Evolutionary conservation across 2,888 invertebrate genomes (phyloP).

Genomic region (Lasioglossum marginatum): DNA sequence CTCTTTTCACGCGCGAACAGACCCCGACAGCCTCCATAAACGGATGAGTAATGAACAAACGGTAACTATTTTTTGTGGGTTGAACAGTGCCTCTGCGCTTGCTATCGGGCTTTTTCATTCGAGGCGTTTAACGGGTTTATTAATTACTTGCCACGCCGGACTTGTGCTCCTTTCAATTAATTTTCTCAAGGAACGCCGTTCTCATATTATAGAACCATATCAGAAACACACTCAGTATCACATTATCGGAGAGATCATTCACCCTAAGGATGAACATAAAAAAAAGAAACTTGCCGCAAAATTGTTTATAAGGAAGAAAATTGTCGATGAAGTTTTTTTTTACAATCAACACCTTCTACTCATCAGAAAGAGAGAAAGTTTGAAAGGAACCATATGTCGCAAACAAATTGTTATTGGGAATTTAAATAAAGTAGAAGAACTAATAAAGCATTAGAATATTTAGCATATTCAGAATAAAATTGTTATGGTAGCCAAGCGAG

Average conservation of each 20-base stretch:
- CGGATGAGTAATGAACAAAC: constrained; percentile 14
- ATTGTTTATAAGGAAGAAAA: no score
- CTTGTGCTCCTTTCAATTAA: not conserved
- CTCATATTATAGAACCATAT: not conserved
- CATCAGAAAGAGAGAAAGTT: no score
- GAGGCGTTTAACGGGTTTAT: not conserved
- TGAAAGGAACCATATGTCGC: no score
- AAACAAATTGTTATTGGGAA: not conserved
- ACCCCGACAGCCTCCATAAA: not conserved
- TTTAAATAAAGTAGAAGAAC: no score
- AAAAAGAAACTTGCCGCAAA: no score
- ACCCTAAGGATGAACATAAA: no score
- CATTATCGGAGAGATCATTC: no score
- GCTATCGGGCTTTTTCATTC: not conserved
- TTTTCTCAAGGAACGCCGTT: not conserved
- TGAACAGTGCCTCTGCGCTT: not conserved
- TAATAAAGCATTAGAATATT: no score
- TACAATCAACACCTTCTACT: no score
- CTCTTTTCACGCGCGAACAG: not conserved
- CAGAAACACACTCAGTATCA: not conserved
- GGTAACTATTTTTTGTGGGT: not conserved
- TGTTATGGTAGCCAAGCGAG: not conserved
- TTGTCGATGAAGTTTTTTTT: no score
- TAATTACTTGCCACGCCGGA: not conserved
- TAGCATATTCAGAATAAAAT: not conserved